Evolutionary conservation across 2,888 invertebrate species (phyloP).

Genomic region (Megaustenia siamemsis): DNA sequence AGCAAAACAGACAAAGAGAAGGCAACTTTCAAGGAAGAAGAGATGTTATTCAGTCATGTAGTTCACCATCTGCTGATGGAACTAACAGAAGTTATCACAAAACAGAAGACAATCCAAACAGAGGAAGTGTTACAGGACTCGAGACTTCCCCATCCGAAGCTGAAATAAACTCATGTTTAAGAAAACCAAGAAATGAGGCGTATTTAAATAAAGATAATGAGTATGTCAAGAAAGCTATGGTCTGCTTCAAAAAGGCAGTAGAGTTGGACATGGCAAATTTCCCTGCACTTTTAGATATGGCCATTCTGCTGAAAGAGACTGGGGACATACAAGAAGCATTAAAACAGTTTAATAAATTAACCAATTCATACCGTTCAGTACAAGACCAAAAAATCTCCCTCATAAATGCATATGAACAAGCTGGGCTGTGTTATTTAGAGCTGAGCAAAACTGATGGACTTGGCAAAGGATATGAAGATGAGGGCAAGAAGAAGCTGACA

Average conservation of each 20-base stretch:
- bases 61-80: no score
- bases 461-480: neutral
- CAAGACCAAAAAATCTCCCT: neutral
- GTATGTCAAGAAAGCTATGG: no score
- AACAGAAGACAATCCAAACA: no score
- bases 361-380: neutral
- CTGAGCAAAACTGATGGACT: neutral
- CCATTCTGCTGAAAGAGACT: neutral
- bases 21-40: no score
- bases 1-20: no score
- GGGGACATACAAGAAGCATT: neutral
- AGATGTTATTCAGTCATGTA: no score
- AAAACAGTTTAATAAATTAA: slow-evolving; percentile 7
- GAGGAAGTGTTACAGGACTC: no score
- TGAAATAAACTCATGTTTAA: no score
- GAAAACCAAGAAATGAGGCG: no score
- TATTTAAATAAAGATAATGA: no score
- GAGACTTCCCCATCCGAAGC: no score
- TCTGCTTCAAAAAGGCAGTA: neutral
- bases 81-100: neutral
- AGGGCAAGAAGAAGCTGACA: neutral
- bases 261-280: neutral
- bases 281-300: slow-evolving; percentile 19
- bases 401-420: slow-evolving; percentile 13
- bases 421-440: neutral